Base-by-base conservation (phyloP, 2,113 vertebrate genomes). In the Myodes glareolus region DNA sequence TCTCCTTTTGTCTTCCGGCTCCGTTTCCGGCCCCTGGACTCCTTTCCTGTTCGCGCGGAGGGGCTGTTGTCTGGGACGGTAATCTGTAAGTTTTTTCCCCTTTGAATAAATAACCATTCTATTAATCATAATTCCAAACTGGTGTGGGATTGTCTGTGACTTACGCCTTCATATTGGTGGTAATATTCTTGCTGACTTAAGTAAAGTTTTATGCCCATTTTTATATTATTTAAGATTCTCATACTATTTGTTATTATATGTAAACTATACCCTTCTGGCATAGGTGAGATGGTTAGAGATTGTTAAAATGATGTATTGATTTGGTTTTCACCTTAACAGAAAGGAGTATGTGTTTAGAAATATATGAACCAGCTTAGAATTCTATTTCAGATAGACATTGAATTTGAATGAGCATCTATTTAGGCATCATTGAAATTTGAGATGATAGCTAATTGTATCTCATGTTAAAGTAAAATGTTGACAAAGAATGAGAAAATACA, bases 361-460 rank as follows among this genome's bases (percentile, higher is more conserved):
- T 36, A 70, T 67, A 47, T 42, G 45, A 50, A 5, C 5, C 3
- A 76, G 42, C 7, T 90, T 77, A 36, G 36, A 47, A 70, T n/a
- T 95, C 95, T 92, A 39, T 81, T 93, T 88, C 65, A 39, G 90
- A 50, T 70, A 67, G 12, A 58, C 14, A 58, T 7, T 90, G 47
- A 61, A 19, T 90, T 90, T 92, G 42, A 61, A 81, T 23, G 58
- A 6, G 19, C 5, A 63, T 61, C 3, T 14, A 68, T 92, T 63
- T 29, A 76, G 58, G 12, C 17, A 80, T 27, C 55, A 39, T 58
- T 8, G 65, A 42, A 93, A 65, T 65, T 80, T 77, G 7, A 95
- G 27, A 78, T 61, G 50, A 42, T 88, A 55, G 19, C 6, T 61
- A 85, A 67, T 72, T 82, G 7, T 33, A 55, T 91, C 16, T 45